Base-by-base conservation (phyloP, 1,140 invertebrate genomes). In the Bactericera cockerelli region DNA sequence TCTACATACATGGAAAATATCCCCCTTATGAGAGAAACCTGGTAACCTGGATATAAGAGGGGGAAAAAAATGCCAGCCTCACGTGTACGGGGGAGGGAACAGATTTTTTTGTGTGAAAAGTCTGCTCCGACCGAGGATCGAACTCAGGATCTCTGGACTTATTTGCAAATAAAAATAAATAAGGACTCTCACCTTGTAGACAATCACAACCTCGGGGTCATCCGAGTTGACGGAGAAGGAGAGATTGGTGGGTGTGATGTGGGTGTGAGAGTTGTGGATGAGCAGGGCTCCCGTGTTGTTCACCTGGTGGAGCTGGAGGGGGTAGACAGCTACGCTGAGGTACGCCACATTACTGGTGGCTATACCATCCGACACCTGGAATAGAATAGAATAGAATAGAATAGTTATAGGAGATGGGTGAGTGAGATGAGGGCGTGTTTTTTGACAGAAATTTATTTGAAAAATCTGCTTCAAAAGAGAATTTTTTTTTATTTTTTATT, bases 221-320 rank as follows among this genome's bases (percentile, higher is more conserved):
- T 85, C 81, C 3, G 89, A 83, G 69, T 94, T 94, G 1, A 90
- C 90, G 0, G 78, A 76, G 65, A 90, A 89, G 1, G 89, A 89
- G 2, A 98, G 75, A 72, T 96, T 95, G 2, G 81, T 79, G 0
- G 82, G 74, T 0, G 79, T 80, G 59, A 98, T 79, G 1, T 86
- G 70, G 0, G 83, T 78, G 57, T 79, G 83, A 1, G 87, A 86
- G 65, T 87, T 84, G 69, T 90, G 88, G 6, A 88, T 81, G 39
- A 93, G 75, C 8, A 83, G 77, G 1, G 89, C 68, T 0, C 86
- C 87, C 1, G 88, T 93, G 69, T 93, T 93, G 67, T 88, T 86
- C n/a, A 81, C 75, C 19, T 89, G 71, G 42, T 81, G 77, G 58
- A 93, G 78, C 69, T 87, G 80, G 25, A 94, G 71, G 0, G 86